A percentile compares a stretch with the other conserved stretches of the same genome.
These are phyloP conservation scores for Ctenochaetus hawaiiensis DNA, from an alignment of 2,797 vertebrate genomes.

Conservation along the genomic window DNA sequence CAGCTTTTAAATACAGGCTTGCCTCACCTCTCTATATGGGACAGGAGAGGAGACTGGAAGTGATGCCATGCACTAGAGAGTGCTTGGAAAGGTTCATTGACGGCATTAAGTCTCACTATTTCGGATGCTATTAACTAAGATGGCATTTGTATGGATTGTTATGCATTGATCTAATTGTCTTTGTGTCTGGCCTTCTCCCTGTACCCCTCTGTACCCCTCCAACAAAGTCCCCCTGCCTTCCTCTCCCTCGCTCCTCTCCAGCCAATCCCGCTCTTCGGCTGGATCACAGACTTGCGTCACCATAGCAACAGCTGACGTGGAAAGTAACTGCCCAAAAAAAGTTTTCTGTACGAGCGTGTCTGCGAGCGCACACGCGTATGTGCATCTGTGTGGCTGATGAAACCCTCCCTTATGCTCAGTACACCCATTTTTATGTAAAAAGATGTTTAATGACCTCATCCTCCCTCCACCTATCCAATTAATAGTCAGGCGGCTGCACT, in stretches of 20 bases:
- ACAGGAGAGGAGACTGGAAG: conserved; percentile 36
- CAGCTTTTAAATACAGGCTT: conserved; percentile 23
- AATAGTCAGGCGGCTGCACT: conserved; percentile 47
- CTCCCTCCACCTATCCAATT: conserved; percentile 70
- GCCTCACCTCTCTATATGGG: conserved; percentile 30
- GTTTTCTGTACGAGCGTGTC: conserved; percentile 71
- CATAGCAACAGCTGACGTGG: conserved; percentile 89
- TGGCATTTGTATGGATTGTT: conserved; percentile 65
- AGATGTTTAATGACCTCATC: conserved; percentile 76
- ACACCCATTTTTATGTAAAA: conserved; percentile 63
- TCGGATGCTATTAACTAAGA: conserved; percentile 61
- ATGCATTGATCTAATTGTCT: conserved; percentile 71
- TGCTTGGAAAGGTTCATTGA: conserved; percentile 37
- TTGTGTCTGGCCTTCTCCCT: conserved; percentile 60
- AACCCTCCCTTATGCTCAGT: conserved; percentile 66
- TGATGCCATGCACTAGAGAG: conserved; percentile 31
- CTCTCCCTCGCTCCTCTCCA: conserved; percentile 66
- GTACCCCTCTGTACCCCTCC: conserved; percentile 55
- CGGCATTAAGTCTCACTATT: conserved; percentile 42
- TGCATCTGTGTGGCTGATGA: conserved; percentile 76
- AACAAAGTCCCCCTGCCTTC: conserved; percentile 59
- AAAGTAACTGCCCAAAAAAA: conserved; percentile 81
- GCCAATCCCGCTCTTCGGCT: conserved; percentile 74
- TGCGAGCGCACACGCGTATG: conserved; percentile 51
- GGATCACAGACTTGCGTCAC: conserved; percentile 79